Evolutionary conservation across 2,888 invertebrate genomes (phyloP).

Genomic region (Meteorus colon): DNA sequence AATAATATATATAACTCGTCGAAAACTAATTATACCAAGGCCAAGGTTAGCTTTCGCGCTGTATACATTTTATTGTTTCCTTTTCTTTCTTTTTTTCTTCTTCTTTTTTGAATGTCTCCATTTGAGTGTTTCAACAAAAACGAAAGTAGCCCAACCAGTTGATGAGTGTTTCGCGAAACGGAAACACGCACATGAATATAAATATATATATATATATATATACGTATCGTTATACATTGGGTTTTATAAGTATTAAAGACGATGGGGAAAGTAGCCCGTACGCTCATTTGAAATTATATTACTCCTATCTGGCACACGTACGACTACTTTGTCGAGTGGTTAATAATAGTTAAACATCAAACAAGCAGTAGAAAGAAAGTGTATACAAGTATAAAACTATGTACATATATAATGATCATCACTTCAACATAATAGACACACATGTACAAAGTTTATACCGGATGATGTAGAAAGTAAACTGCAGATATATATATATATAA

Average conservation of each 20-base stretch:
- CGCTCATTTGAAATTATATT: slow-evolving; percentile 41
- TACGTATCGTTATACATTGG: neutral
- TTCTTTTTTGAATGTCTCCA: slow-evolving; percentile 19
- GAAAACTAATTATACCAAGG: slow-evolving; percentile 46
- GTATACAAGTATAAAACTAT: slow-evolving; percentile 10
- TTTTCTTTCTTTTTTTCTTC: too few relatives aligned
- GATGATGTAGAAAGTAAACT: slow-evolving; percentile 65
- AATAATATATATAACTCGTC: neutral
- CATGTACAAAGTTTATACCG: neutral
- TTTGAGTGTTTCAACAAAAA: slow-evolving; percentile 55
- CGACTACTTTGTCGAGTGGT: slow-evolving; percentile 50
- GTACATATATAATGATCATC: slow-evolving; percentile 2
- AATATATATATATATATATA: slow-evolving; percentile 21
- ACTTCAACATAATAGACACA: neutral
- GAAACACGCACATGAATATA: slow-evolving; percentile 37
- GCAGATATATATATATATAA: slow-evolving; percentile 44
- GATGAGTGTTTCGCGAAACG: slow-evolving; percentile 44
- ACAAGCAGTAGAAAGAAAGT: slow-evolving; percentile 59
- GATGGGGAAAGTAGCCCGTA: slow-evolving; percentile 41
- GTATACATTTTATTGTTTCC: slow-evolving; percentile 27
- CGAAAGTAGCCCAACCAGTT: slow-evolving; percentile 61
- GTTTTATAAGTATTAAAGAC: slow-evolving; percentile 14
- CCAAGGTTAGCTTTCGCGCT: slow-evolving; percentile 44
- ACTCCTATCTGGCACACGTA: slow-evolving; percentile 36
- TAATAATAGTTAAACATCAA: slow-evolving; percentile 56